Percentiles rank a stretch among this genome's conserved stretches.
These are phyloP conservation scores for Dryocosmus kuriphilus DNA, from an alignment of 2,888 invertebrate species.

Conservation along the genomic window DNA sequence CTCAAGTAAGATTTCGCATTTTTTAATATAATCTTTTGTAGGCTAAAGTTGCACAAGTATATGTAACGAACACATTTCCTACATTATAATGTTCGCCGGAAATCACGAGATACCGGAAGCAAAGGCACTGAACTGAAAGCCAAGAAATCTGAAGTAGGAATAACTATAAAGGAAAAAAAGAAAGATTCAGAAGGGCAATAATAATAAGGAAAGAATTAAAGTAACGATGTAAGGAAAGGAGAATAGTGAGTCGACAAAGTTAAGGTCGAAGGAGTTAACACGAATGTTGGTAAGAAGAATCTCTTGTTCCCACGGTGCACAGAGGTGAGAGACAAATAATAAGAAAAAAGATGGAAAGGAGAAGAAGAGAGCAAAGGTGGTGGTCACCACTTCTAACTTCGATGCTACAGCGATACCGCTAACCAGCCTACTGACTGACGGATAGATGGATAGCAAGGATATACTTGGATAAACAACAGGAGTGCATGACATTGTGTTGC, in stretches of 20 bases:
- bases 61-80: not conserved
- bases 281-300: slow-evolving; percentile 34
- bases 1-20: no score
- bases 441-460: slow-evolving; percentile 23
- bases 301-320: slow-evolving; percentile 46
- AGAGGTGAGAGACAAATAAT: slow-evolving; percentile 36
- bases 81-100: not conserved
- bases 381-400: slow-evolving; percentile 39
- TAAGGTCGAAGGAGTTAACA: slow-evolving; percentile 36
- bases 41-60: no score
- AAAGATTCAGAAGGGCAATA: not conserved
- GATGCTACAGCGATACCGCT: slow-evolving; percentile 43
- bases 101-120: slow-evolving; percentile 16
- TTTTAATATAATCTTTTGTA: no score
- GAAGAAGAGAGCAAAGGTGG: slow-evolving; percentile 42
- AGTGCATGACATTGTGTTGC: slow-evolving; percentile 38
- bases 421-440: slow-evolving; percentile 30
- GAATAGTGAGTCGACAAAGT: slow-evolving; percentile 29
- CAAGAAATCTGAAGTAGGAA: not conserved
- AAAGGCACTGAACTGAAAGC: not conserved
- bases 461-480: slow-evolving; percentile 19
- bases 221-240: slow-evolving; percentile 14
- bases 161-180: not conserved
- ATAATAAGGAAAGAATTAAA: slow-evolving; percentile 23
- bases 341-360: slow-evolving; percentile 16